phyloP scores from a whole-genome alignment of 2,888 invertebrate species.

The Drosophila quasianomalipes region DNA sequence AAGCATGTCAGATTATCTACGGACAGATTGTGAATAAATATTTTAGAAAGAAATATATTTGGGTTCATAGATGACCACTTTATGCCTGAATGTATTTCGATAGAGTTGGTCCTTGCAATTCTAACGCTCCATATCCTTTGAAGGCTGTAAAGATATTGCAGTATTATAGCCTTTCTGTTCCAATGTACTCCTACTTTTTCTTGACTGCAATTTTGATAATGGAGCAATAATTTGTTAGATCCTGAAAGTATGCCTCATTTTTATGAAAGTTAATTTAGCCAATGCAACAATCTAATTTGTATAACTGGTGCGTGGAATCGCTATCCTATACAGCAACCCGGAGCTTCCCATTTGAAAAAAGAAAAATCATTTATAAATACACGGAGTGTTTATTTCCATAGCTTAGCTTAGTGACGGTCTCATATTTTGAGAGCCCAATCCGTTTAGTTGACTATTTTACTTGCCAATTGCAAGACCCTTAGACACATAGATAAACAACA shows the following conservation, averaged over 20 bases:
- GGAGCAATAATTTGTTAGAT: neutral
- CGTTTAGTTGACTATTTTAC: neutral
- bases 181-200: neutral
- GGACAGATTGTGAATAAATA: neutral
- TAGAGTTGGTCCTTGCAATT: neutral
- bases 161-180: neutral
- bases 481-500: constrained; percentile 10
- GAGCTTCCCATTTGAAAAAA: neutral
- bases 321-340: neutral
- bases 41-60: neutral
- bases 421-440: neutral
- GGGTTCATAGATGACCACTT: neutral
- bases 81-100: neutral
- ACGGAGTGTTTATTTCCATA: neutral
- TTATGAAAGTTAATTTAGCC: neutral
- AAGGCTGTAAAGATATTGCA: neutral
- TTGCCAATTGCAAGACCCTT: neutral
- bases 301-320: neutral
- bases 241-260: neutral
- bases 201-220: neutral
- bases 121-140: too few relatives aligned
- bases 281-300: neutral
- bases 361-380: neutral
- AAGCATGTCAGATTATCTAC: neutral
- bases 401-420: neutral